Evolutionary conservation across 1,140 invertebrate species (phyloP).

Genomic region (Anastatus disparis): DNA sequence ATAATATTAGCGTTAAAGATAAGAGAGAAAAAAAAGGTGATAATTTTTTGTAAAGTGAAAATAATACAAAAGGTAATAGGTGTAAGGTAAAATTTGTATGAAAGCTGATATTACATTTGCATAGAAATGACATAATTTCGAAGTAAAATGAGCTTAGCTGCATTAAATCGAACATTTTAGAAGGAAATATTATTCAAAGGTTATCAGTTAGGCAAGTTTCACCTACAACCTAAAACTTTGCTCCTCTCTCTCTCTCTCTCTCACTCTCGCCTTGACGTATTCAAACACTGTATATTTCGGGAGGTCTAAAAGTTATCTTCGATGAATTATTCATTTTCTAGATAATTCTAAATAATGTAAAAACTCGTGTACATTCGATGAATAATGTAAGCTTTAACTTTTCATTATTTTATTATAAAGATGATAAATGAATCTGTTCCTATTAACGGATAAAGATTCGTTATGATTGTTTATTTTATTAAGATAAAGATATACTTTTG

Average conservation of each 20-base stretch:
- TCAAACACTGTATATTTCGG: slow-evolving; percentile 31
- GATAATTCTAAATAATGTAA: too few species aligned
- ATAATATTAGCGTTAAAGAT: neutral
- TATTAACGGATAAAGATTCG: too few species aligned
- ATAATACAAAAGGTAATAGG: neutral
- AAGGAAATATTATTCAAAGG: slow-evolving; percentile 39
- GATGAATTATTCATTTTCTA: slow-evolving; percentile 32
- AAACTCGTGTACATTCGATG: too few species aligned
- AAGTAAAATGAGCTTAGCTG: slow-evolving; percentile 31
- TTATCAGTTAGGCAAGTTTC: slow-evolving; percentile 41
- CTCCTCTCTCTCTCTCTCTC: too few species aligned
- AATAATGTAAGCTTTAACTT: too few species aligned
- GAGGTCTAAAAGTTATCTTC: slow-evolving; percentile 8
- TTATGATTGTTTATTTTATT: too few species aligned
- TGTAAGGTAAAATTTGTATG: neutral
- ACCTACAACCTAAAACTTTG: slow-evolving; percentile 18
- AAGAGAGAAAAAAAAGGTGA: too few species aligned
- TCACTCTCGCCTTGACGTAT: too few species aligned
- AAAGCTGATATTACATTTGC: slow-evolving; percentile 29
- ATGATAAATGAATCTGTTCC: too few species aligned
- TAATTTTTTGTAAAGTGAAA: too few species aligned
- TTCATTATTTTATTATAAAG: too few species aligned
- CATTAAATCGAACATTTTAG: slow-evolving; percentile 27
- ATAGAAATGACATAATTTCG: slow-evolving; percentile 36
- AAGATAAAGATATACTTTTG: too few species aligned